Base-by-base conservation (phyloP, 2,888 invertebrate genomes). In the Eudasyphora cyanicolor region DNA sequence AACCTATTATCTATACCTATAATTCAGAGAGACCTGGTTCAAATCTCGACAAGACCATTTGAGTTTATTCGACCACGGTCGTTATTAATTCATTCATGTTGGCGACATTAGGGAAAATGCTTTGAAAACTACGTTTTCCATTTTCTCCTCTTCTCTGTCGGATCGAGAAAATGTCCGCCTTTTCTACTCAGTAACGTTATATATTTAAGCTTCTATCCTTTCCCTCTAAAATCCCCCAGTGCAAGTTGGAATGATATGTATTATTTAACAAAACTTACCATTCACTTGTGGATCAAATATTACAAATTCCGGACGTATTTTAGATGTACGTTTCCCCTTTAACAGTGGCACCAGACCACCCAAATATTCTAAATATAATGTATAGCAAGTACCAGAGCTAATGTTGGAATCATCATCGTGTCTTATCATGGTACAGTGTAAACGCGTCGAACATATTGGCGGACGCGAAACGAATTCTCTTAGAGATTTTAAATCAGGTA, bases 391-490 rank as follows among this genome's bases (percentile, higher is more conserved):
- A 45, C 95, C 95, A 5, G 94, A 93, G 82, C 92, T 91, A 19
- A 95, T 92, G 88, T 95, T 95, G 79, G 95, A 95, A 87, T 98
- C 98, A 84, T 96, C 96, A 85, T 97, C 97, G 90, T 98, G 98
- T 0, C 98, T 94, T 82, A 99, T 95, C 97, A 99, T 99, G 76
- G 99, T 99, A 93, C 99, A 99, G 93, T 99, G 98, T 80, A 99
- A 94, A 6, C 99, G 95, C 78, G 96, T 97, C 76, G 95, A 95
- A 84, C 95, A 95, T 27, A 95, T 93, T 1, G 98, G 98, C 14
- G 99, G 98, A 73, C 97, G 95, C 60, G 98, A 97, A 42, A 99
- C 98, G 93, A 99, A 99, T 86, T 97, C 96, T 78, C 98, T 95
- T 82, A 99, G 93, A 87, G 96, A 96, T 89, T 95, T 95, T 17